phyloP scores from a whole-genome alignment of 23 tunicate genomes.

The Trididemnum clinides region DNA sequence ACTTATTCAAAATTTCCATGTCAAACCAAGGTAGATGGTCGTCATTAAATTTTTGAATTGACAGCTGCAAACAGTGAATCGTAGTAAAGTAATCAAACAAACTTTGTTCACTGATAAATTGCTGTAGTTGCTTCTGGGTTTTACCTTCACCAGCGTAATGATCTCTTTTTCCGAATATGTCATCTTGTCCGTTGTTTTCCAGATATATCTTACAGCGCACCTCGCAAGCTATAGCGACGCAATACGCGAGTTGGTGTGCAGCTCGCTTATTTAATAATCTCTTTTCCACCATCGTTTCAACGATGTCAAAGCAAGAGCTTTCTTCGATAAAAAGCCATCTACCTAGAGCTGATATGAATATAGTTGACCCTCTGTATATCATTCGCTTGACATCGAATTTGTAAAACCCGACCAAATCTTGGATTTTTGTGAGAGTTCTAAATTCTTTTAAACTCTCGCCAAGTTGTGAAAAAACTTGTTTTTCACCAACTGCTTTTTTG shows the following conservation, averaged over 20 bases:
- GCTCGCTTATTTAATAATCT: not conserved
- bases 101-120: not conserved
- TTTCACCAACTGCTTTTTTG: no score
- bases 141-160: not conserved
- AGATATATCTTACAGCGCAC: not conserved
- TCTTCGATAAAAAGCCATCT: not conserved
- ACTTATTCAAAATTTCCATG: no score
- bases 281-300: not conserved
- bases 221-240: slow-evolving; percentile 18
- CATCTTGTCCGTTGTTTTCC: not conserved
- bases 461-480: no score
- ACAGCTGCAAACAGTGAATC: not conserved
- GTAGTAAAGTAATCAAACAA: not conserved
- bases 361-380: not conserved
- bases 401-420: not conserved
- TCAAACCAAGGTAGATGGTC: no score
- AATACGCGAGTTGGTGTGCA: not conserved
- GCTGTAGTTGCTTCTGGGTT: not conserved
- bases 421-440: not conserved
- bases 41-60: not conserved
- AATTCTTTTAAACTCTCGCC: no score
- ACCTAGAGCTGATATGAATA: not conserved
- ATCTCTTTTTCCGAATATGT: no score
- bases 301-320: not conserved
- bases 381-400: not conserved